phyloP scores from a whole-genome alignment of 2,113 vertebrate genomes.

The Gopherus flavomarginatus region DNA sequence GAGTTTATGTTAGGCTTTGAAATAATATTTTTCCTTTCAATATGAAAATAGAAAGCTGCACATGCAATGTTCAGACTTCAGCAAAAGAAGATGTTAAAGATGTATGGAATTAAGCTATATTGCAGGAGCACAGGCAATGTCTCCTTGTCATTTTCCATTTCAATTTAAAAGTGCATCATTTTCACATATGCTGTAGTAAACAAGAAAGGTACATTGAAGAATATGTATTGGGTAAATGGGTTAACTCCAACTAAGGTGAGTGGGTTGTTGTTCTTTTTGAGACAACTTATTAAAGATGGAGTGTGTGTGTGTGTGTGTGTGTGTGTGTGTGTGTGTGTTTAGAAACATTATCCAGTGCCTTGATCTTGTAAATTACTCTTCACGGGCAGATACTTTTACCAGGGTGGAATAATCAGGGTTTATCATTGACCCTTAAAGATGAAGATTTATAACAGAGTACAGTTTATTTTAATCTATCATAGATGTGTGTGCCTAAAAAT shows the following conservation, averaged over 20 bases:
- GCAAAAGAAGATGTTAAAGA: neutral
- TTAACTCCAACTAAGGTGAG: neutral
- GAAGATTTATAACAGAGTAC: neutral
- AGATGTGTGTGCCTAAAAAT: neutral
- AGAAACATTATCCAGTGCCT: neutral
- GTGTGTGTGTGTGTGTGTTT: neutral
- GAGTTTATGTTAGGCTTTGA: neutral
- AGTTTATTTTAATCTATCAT: neutral
- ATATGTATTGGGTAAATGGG: neutral
- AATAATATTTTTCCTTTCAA: neutral
- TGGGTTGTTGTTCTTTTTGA: neutral
- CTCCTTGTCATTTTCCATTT: neutral
- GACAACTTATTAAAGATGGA: neutral
- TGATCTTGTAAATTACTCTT: neutral
- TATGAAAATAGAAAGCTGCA: neutral
- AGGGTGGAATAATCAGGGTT: neutral
- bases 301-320: too few species aligned
- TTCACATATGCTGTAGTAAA: neutral
- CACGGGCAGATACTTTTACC: neutral
- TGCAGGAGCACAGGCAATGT: fast-evolving
- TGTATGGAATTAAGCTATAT: neutral
- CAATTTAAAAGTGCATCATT: neutral
- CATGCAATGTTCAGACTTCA: neutral
- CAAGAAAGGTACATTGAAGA: neutral
- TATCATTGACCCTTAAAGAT: neutral